Evolutionary conservation across 2,888 invertebrate species (phyloP).

Genomic region (Cheilosia impressa): DNA sequence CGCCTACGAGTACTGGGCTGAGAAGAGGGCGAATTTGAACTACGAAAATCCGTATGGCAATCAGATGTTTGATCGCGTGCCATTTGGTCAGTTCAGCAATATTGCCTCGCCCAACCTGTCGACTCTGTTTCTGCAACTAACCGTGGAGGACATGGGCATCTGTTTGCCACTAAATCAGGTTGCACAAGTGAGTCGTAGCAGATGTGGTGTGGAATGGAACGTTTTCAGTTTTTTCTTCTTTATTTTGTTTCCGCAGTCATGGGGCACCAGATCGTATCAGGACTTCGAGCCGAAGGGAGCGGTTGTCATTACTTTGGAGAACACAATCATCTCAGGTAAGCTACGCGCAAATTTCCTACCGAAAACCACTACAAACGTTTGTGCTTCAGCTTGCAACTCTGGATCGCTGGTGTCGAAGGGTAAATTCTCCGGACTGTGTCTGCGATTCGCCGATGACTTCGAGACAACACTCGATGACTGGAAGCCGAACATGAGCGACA

Average conservation of each 20-base stretch:
- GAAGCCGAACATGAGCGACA: constrained; percentile 94
- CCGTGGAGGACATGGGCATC: constrained; percentile 98
- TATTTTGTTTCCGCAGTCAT: constrained; percentile 84
- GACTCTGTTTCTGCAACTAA: constrained; percentile 95
- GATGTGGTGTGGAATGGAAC: constrained; percentile 4
- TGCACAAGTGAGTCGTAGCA: constrained; percentile 85
- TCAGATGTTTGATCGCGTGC: constrained; percentile 88
- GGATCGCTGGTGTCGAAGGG: constrained; percentile 98
- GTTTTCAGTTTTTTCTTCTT: constrained; percentile 7
- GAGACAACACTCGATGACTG: constrained; percentile 98
- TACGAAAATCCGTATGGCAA: constrained; percentile 90
- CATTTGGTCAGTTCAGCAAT: constrained; percentile 91
- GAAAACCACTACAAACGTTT: neutral
- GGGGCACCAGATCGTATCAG: constrained; percentile 87
- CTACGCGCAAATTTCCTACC: constrained; percentile 47
- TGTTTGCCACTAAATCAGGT: constrained; percentile 95
- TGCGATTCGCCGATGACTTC: constrained; percentile 98
- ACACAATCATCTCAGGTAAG: constrained; percentile 90
- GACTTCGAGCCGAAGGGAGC: constrained; percentile 94
- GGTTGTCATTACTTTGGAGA: constrained; percentile 97
- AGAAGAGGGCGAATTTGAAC: constrained; percentile 95
- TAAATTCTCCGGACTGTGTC: constrained; percentile 94
- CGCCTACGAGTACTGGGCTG: constrained; percentile 99
- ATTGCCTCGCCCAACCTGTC: constrained; percentile 92
- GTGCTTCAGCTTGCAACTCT: constrained; percentile 91